Evolutionary conservation across 2,797 vertebrate species (phyloP).

Genomic region (Dendrocincla fuliginosa): DNA sequence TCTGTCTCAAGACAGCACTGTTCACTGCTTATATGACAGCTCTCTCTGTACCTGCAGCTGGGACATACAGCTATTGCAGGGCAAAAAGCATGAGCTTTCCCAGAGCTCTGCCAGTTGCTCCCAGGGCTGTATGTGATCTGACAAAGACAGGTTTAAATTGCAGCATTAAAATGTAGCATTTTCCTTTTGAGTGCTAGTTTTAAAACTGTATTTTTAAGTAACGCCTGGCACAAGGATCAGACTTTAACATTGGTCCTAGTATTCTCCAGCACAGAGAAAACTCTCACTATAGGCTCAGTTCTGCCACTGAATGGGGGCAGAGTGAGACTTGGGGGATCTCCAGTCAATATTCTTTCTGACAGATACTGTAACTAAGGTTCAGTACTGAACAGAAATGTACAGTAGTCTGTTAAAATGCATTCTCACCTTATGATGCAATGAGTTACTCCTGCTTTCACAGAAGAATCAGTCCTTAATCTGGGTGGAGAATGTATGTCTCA

Average conservation of each 20-base stretch:
- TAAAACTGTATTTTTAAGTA: not conserved
- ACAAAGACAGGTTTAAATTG: not conserved
- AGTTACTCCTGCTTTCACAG: not conserved
- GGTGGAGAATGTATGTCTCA: not conserved
- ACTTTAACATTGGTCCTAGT: not conserved
- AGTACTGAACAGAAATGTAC: not conserved
- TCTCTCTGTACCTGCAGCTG: not conserved
- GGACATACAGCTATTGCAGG: not conserved
- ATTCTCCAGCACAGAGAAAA: not conserved
- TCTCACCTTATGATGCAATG: not conserved
- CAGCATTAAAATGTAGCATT: not conserved
- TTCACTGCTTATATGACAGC: not conserved
- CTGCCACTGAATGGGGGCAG: not conserved
- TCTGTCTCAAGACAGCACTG: fast-evolving
- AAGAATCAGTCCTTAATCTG: not conserved
- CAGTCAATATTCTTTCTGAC: not conserved
- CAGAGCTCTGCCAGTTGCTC: not conserved
- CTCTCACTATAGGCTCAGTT: not conserved
- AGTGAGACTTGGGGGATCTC: not conserved
- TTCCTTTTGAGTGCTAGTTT: not conserved
- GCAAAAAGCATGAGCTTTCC: not conserved
- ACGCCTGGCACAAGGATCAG: not conserved
- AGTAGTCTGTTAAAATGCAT: not conserved
- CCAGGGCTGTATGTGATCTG: fast-evolving
- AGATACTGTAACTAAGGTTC: not conserved